These are phyloP conservation scores for Drosophila biarmipes DNA, from an alignment of 1,140 invertebrate genomes.

Conservation along the genomic window DNA sequence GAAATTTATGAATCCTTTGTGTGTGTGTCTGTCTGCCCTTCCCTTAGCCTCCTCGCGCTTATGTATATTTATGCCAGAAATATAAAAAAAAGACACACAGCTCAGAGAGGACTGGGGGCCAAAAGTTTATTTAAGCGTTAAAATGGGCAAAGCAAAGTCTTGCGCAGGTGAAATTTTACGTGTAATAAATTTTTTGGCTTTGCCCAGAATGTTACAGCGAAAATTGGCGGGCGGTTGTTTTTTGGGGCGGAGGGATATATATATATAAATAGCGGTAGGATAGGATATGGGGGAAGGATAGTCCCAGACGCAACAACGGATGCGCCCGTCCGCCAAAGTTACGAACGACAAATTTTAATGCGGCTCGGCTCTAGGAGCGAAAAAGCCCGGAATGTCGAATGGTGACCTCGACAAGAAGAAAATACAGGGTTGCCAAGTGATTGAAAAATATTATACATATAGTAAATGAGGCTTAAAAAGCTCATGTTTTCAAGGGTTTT, in stretches of 20 bases:
- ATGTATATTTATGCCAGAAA: conserved; percentile 51
- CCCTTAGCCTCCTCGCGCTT: conserved; percentile 23
- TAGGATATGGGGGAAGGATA: conserved; percentile 8
- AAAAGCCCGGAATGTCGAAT: conserved; percentile 5
- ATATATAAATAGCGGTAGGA: too few relatives aligned
- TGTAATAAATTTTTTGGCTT: conserved; percentile 75
- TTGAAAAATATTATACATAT: too few relatives aligned
- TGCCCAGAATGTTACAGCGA: conserved; percentile 35
- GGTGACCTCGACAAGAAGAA: conserved; percentile 3
- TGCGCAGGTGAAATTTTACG: conserved; percentile 65
- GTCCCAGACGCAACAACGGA: conserved; percentile 51
- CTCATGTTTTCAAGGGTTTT: not conserved
- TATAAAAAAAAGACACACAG: conserved; percentile 11
- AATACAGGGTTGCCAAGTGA: not conserved
- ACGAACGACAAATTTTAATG: conserved; percentile 59
- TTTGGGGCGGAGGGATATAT: not conserved
- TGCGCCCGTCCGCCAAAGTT: conserved; percentile 48
- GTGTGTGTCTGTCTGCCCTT: conserved; percentile 10
- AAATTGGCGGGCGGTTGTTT: conserved; percentile 1
- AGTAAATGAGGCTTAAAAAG: not conserved
- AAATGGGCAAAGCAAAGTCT: conserved; percentile 47
- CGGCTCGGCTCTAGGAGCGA: not conserved
- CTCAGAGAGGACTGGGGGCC: conserved; percentile 11
- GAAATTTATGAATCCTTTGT: conserved; percentile 71
- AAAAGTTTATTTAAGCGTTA: conserved; percentile 68